Conservation (phyloP, 2,888 invertebrate species). For the Chironomus riparius region DNA sequence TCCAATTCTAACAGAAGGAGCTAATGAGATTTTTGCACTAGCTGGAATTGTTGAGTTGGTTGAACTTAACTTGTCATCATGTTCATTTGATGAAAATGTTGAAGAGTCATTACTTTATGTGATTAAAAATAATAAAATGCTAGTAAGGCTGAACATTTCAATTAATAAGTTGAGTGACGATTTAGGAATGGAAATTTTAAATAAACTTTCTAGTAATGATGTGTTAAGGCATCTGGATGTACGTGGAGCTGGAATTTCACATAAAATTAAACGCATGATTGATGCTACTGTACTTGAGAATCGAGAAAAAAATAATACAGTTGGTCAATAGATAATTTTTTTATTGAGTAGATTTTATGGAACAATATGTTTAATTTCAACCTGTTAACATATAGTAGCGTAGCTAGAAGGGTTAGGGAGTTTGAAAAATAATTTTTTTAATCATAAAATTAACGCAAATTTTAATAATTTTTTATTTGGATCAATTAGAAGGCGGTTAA, state of each 20-base stretch:
- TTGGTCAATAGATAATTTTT: background rate
- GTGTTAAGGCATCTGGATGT: constrained; percentile 35
- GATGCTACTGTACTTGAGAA: constrained; percentile 5
- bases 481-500: too few relatives aligned
- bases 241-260: constrained; percentile 36
- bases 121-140: constrained; percentile 35
- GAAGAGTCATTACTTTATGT: constrained; percentile 37
- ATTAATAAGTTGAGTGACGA: constrained; percentile 38
- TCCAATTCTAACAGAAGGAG: constrained; percentile 41
- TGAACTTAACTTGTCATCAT: constrained; percentile 36
- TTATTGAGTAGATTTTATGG: too few relatives aligned
- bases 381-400: too few relatives aligned
- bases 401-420: too few relatives aligned
- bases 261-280: background rate
- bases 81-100: constrained; percentile 35
- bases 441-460: too few relatives aligned
- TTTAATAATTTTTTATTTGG: too few relatives aligned
- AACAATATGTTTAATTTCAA: background rate
- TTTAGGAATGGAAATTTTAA: constrained; percentile 37
- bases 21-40: constrained; percentile 37
- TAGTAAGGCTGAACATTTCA: constrained; percentile 35
- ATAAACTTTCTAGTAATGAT: constrained; percentile 38
- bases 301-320: constrained; percentile 11
- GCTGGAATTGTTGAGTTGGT: background rate
- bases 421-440: too few relatives aligned